Evolutionary conservation across 2,113 vertebrate genomes (phyloP), one percentile per base, ranked within the genome.

Genomic region (Henicopernis longicauda): DNA sequence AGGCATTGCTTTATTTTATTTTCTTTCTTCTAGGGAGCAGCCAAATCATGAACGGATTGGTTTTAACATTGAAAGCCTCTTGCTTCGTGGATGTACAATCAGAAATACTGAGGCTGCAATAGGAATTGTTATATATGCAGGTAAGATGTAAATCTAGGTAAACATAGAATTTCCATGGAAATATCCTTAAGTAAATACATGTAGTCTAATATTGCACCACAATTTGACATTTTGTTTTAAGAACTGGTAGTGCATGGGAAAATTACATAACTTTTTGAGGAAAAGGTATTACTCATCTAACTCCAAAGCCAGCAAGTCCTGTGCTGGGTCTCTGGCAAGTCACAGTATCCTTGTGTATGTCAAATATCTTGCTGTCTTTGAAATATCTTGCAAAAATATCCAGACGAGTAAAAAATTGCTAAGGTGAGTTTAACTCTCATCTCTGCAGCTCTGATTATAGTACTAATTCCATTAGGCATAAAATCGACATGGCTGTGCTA

Each of bases 21-120:
- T 63, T 89, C 11, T 38, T 93, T 83, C 19, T 92, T 97, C 85
- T 97, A 99, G 99, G 98, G 98, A 99, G 86, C 98, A 97, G 78
- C 97, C 98, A 55, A 98, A 99, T 96, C 90, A 98, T 77, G 98
- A 98, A 90, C 98, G 94, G 49, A 97, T 98, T 59, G 98, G 97
- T 80, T 97, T 98, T 92, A 98, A 98, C 95, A 98, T 96, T 32
- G 98, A 98, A 91, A 98, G 97, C 70, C 98, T 98, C 71, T 97
- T 99, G 91, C 98, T 99, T 74, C 98, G 98, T 91, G 98, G 98
- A 40, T 98, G 98, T 86, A 98, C 98, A 47, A 94, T 99, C 79
- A 97, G 98, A 87, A 98, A 98, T 74, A 98, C 98, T 2, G 97
- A 98, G 72, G 84, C 88, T 58, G 97, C 96, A 27, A 6, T 95